Conservation (phyloP, 2,888 invertebrate species). For the Sceliomorpha sp. region DNA sequence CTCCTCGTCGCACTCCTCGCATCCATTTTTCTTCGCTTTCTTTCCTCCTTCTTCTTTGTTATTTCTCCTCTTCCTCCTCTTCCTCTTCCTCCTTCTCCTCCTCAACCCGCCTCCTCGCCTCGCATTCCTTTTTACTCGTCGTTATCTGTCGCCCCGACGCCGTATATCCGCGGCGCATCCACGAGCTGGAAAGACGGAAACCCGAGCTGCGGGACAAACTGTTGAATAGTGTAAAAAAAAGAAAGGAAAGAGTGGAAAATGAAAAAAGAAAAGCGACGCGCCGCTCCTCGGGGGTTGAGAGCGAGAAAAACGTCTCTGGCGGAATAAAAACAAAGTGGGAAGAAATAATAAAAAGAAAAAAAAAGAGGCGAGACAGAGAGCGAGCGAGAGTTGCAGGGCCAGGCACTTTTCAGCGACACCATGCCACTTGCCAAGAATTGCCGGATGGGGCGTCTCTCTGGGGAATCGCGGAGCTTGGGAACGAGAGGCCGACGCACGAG, state of each 20-base stretch:
- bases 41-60: constrained; percentile 1
- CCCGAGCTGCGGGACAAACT: constrained; percentile 61
- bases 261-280: constrained; percentile 1
- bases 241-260: constrained; percentile 7
- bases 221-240: constrained; percentile 62
- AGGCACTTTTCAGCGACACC: constrained; percentile 62
- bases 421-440: constrained; percentile 43
- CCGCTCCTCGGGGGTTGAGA: constrained; percentile 3
- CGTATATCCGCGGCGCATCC: constrained; percentile 11
- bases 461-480: constrained; percentile 23
- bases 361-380: neutral
- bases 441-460: constrained; percentile 22
- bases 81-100: neutral
- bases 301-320: constrained; percentile 9
- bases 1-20: constrained; percentile 16
- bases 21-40: constrained; percentile 6
- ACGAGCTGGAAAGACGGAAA: constrained; percentile 25
- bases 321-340: constrained; percentile 28
- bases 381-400: constrained; percentile 9
- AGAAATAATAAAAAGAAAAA: constrained; percentile 35
- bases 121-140: constrained; percentile 1
- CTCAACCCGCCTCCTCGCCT: constrained; percentile 9
- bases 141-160: constrained; percentile 6
- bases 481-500: constrained; percentile 2
- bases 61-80: constrained; percentile 11